Conservation (phyloP, 2,797 vertebrate genomes). For the Cyclura pinguis region DNA sequence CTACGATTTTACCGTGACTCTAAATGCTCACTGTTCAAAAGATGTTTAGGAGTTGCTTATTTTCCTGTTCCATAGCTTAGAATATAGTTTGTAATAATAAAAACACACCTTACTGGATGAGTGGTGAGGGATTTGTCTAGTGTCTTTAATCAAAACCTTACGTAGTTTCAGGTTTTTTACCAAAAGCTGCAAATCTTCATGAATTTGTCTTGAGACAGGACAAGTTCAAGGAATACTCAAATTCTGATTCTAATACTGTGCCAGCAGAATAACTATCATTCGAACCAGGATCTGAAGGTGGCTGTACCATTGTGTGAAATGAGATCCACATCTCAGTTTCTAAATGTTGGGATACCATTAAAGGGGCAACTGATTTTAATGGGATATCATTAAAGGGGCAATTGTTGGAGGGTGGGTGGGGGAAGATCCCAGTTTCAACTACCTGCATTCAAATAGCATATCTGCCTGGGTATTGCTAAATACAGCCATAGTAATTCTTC, state of each 20-base stretch:
- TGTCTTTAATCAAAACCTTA: not conserved
- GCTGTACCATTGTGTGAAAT: not conserved
- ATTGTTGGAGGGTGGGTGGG: not conserved
- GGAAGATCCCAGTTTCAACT: not conserved
- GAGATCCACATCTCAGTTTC: not conserved
- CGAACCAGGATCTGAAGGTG: not conserved
- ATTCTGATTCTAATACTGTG: not conserved
- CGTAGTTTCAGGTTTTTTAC: not conserved
- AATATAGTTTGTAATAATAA: not conserved
- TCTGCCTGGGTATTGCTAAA: not conserved
- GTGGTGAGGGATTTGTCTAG: accelerated
- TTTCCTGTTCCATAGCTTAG: not conserved
- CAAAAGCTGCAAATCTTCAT: not conserved
- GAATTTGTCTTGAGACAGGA: not conserved
- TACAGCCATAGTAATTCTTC: not conserved
- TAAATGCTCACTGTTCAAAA: not conserved
- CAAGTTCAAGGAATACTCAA: not conserved
- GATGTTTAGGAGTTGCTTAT: not conserved
- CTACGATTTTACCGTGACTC: not conserved
- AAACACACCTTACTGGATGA: accelerated
- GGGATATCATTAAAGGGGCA: not conserved
- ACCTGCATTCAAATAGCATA: not conserved
- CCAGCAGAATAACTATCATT: not conserved
- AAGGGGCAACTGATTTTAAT: not conserved
- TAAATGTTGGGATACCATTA: not conserved